Conservation (phyloP, 2,888 invertebrate species). For the Fragum sueziense region DNA sequence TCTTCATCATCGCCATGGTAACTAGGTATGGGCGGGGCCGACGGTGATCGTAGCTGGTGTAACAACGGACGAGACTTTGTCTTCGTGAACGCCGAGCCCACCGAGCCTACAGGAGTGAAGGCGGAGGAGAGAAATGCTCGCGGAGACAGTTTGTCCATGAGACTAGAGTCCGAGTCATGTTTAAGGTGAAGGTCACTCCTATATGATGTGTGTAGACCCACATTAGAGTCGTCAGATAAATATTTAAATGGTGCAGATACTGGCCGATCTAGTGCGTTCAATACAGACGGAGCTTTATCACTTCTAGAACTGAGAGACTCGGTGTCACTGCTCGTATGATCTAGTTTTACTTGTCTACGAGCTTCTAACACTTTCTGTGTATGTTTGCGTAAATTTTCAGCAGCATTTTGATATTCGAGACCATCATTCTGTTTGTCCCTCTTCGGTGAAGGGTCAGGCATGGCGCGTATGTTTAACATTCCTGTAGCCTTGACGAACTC, state of each 20-base stretch:
- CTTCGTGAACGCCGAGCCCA: constrained; percentile 58
- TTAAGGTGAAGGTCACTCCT: constrained; percentile 33
- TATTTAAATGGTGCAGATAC: constrained; percentile 71
- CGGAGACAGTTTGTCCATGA: constrained; percentile 74
- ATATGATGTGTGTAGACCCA: constrained; percentile 61
- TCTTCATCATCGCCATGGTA: constrained; percentile 71
- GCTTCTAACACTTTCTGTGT: constrained; percentile 78
- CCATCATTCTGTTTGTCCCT: constrained; percentile 63
- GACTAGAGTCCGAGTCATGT: constrained; percentile 54
- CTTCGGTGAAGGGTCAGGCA: constrained; percentile 85
- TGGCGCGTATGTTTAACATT: constrained; percentile 87
- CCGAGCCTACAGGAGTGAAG: constrained; percentile 60
- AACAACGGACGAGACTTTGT: constrained; percentile 42
- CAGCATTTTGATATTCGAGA: constrained; percentile 73
- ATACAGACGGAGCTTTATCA: constrained; percentile 46
- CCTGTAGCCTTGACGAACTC: constrained; percentile 66
- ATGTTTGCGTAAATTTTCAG: constrained; percentile 79
- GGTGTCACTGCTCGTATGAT: constrained; percentile 72
- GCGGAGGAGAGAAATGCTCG: constrained; percentile 69
- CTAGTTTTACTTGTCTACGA: constrained; percentile 58
- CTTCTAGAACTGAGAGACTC: constrained; percentile 67
- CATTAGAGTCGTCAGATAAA: constrained; percentile 61
- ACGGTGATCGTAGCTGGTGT: constrained; percentile 70
- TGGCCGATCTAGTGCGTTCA: constrained; percentile 60
- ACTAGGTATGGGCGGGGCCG: constrained; percentile 73